Percentiles rank a stretch among this genome's conserved stretches.
These are phyloP conservation scores for Centropristis striata DNA, from an alignment of 2,113 vertebrate species.

Conservation along the genomic window DNA sequence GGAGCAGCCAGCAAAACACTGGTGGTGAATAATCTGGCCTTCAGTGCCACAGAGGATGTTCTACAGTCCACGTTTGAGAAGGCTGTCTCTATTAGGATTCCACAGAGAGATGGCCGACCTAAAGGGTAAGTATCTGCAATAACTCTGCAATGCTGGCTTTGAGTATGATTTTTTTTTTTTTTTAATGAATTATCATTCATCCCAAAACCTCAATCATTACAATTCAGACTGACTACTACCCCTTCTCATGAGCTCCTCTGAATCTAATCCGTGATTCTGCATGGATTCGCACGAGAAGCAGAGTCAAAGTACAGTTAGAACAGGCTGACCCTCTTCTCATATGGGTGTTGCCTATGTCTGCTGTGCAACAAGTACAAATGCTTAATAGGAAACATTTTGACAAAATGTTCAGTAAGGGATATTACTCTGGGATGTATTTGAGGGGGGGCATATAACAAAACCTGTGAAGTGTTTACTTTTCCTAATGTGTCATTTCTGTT, in stretches of 20 bases:
- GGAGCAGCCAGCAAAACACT: conserved; percentile 85
- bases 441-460: neutral
- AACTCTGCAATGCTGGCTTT: neutral
- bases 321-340: neutral
- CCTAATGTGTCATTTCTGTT: neutral
- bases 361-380: conserved; percentile 52
- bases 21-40: conserved; percentile 94
- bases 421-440: neutral
- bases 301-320: conserved; percentile 52
- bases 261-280: conserved; percentile 63
- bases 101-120: conserved; percentile 92
- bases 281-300: conserved; percentile 73
- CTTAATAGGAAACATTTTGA: neutral
- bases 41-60: conserved; percentile 91
- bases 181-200: no score
- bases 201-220: neutral
- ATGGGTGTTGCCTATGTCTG: conserved; percentile 43
- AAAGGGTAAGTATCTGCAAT: conserved; percentile 88
- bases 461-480: neutral
- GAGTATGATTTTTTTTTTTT: fast-evolving
- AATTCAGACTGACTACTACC: fast-evolving
- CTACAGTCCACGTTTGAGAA: conserved; percentile 94
- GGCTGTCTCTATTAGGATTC: conserved; percentile 90
- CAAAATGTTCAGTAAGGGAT: neutral
- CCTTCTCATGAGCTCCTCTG: conserved; percentile 78